These are phyloP conservation scores for Oophaga sylvatica DNA, from an alignment of 2,797 vertebrate species.

Conservation along the genomic window DNA sequence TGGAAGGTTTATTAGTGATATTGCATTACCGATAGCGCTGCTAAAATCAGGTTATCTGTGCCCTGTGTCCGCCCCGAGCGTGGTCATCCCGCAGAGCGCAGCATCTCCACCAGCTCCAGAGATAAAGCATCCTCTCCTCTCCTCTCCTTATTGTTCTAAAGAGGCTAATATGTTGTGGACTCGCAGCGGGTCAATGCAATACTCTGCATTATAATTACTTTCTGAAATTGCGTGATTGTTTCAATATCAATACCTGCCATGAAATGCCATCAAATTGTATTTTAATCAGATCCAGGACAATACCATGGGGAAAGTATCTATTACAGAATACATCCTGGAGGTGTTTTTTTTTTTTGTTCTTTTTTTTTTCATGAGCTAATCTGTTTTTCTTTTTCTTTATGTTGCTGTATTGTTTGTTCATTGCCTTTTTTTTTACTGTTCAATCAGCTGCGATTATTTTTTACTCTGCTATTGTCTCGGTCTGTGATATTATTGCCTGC, in stretches of 20 bases:
- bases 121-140: conserved; percentile 24
- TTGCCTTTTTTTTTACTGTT: conserved; percentile 31
- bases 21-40: conserved; percentile 65
- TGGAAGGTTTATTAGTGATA: conserved; percentile 70
- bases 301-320: conserved; percentile 53
- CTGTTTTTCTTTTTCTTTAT: conserved; percentile 43
- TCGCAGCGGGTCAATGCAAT: conserved; percentile 44
- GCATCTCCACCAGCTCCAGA: conserved; percentile 12
- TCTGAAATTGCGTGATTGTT: conserved; percentile 55
- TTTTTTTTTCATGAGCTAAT: conserved; percentile 30
- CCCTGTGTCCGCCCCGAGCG: conserved; percentile 19
- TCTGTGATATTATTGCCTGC: conserved; percentile 18
- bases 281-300: conserved; percentile 59
- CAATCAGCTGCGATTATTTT: conserved; percentile 48
- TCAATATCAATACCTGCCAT: conserved; percentile 60
- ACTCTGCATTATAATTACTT: conserved; percentile 58
- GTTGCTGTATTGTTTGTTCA: conserved; percentile 31
- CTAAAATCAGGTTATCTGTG: conserved; percentile 65
- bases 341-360: not conserved
- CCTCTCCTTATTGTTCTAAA: conserved; percentile 44
- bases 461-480: conserved; percentile 25
- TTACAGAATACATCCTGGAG: conserved; percentile 54
- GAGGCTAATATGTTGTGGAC: conserved; percentile 41
- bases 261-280: conserved; percentile 60
- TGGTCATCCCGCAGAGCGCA: conserved; percentile 23